Percentiles rank a stretch among this genome's conserved stretches.
These are phyloP conservation scores for Perognathus longimembris DNA, from an alignment of 2,113 vertebrate species.

Conservation along the genomic window DNA sequence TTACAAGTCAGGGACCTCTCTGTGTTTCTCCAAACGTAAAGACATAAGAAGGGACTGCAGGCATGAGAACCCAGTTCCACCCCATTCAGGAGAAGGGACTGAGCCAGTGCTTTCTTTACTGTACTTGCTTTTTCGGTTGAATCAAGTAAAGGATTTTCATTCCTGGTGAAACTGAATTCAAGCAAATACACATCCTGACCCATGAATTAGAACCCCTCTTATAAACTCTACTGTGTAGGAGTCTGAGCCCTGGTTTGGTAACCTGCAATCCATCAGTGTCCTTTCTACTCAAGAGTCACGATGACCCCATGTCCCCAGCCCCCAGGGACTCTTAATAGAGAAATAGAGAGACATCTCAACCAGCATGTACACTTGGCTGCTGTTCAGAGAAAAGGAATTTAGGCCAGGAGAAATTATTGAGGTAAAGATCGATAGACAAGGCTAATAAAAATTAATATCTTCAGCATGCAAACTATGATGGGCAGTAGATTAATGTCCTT, in stretches of 20 bases:
- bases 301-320: conserved; percentile 41
- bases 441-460: conserved; percentile 81
- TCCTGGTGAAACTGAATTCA: conserved; percentile 48
- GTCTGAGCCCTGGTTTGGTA: conserved; percentile 20
- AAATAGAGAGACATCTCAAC: conserved; percentile 49
- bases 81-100: neutral
- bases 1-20: conserved; percentile 47
- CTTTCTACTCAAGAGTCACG: conserved; percentile 50
- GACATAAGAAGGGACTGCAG: neutral
- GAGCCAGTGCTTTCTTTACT: conserved; percentile 38
- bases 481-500: conserved; percentile 68
- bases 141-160: conserved; percentile 65
- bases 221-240: neutral
- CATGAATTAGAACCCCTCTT: conserved; percentile 34
- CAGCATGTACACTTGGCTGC: conserved; percentile 67
- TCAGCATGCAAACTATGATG: conserved; percentile 59
- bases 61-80: conserved; percentile 48
- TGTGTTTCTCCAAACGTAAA: neutral
- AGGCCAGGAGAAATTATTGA: conserved; percentile 68
- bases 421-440: conserved; percentile 70
- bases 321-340: conserved; percentile 56
- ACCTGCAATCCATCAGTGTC: conserved; percentile 41
- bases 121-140: conserved; percentile 51
- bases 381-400: conserved; percentile 71
- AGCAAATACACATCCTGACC: conserved; percentile 16